Percentiles rank a stretch among this genome's conserved stretches.
Conservation (phyloP, 2,797 vertebrate species). For the Gobionotothen gibberifrons region DNA sequence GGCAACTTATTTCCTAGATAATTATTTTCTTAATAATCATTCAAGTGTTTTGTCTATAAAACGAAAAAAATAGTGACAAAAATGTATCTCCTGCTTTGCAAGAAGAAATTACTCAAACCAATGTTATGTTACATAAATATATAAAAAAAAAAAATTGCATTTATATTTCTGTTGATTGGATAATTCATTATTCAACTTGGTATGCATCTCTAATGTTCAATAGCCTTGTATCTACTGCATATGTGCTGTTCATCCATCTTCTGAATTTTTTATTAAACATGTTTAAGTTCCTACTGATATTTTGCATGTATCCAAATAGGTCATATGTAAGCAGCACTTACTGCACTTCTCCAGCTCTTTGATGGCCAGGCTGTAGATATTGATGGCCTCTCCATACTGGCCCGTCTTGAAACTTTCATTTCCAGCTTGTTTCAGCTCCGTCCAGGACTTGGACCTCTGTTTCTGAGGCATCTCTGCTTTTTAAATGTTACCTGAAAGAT, state of each 20-base stretch:
- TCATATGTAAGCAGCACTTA: constrained; percentile 56
- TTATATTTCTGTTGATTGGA: too few species aligned
- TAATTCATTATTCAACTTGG: too few species aligned
- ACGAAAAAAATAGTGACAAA: too few species aligned
- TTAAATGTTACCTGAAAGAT: constrained; percentile 7
- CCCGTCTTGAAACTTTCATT: constrained; percentile 91
- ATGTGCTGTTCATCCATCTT: not conserved
- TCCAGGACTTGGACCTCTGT: constrained; percentile 79
- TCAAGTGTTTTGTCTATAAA: too few species aligned
- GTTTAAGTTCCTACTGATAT: not conserved
- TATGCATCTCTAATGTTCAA: not conserved
- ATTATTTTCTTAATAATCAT: too few species aligned
- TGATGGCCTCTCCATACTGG: constrained; percentile 90
- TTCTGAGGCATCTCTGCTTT: constrained; percentile 80
- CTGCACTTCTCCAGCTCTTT: constrained; percentile 83
- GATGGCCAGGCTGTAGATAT: constrained; percentile 88
- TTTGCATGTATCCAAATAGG: not conserved
- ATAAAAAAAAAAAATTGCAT: too few species aligned
- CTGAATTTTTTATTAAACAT: not conserved
- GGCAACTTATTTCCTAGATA: too few species aligned
- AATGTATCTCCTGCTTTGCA: too few species aligned
- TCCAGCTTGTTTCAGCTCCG: constrained; percentile 86
- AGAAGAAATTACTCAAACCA: too few species aligned
- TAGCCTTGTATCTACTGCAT: not conserved
- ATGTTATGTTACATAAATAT: too few species aligned